These are phyloP conservation scores for cattle (Bos taurus) DNA, from an alignment of 2,113 vertebrate species.

Conservation along the genomic window ARS-UCD2.0 NC_037356.1:48533501-48534000, in stretches of 20 bases:
- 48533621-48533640: background rate
- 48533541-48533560: background rate
- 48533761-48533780: background rate
- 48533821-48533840: background rate
- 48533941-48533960: background rate
- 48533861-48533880: background rate
- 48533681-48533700: background rate
- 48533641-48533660: background rate
- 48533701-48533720: background rate
- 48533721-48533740: background rate
- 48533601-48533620: background rate
- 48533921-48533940: background rate
- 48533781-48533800: background rate
- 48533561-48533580: background rate
- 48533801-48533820: background rate
- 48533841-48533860: background rate
- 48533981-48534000: background rate
- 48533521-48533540: background rate
- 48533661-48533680: background rate
- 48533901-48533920: background rate
- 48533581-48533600: background rate
- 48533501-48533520: background rate
- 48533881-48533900: background rate
- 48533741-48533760: background rate
- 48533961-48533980: background rate